phyloP scores from a whole-genome alignment of 2,797 vertebrate species.

The Liasis olivaceus region DNA sequence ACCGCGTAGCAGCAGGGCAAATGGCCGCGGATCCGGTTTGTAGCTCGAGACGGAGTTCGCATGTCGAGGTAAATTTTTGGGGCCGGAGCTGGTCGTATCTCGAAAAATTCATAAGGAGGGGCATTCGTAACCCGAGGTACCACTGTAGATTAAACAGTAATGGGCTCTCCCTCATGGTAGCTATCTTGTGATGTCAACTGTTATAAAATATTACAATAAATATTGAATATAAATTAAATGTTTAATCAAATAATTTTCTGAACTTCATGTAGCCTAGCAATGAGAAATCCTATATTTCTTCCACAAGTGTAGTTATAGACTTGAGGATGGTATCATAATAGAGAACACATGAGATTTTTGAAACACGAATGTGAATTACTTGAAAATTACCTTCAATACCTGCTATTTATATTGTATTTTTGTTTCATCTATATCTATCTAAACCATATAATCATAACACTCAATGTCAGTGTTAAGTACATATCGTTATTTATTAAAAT shows the following conservation, averaged over 20 bases:
- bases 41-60: too few relatives aligned
- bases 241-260: not conserved
- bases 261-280: not conserved
- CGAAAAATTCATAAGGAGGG: too few relatives aligned
- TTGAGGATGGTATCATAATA: not conserved
- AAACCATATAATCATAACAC: not conserved
- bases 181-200: not conserved
- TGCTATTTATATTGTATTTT: not conserved
- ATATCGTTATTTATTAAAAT: not conserved
- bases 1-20: too few relatives aligned
- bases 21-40: too few relatives aligned
- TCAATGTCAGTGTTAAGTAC: not conserved
- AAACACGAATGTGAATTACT: not conserved
- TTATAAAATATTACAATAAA: not conserved
- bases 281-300: not conserved
- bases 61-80: too few relatives aligned
- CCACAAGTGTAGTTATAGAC: not conserved
- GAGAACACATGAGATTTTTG: not conserved
- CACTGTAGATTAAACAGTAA: not conserved
- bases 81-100: too few relatives aligned
- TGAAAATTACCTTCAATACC: not conserved
- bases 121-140: too few relatives aligned
- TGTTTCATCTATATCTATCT: not conserved
- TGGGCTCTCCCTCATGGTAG: not conserved
- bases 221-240: not conserved